A percentile compares a stretch with the other conserved stretches of the same genome.
phyloP scores from a whole-genome alignment of 1,140 invertebrate genomes.

The fruit fly (Drosophila melanogaster) region DNA sequence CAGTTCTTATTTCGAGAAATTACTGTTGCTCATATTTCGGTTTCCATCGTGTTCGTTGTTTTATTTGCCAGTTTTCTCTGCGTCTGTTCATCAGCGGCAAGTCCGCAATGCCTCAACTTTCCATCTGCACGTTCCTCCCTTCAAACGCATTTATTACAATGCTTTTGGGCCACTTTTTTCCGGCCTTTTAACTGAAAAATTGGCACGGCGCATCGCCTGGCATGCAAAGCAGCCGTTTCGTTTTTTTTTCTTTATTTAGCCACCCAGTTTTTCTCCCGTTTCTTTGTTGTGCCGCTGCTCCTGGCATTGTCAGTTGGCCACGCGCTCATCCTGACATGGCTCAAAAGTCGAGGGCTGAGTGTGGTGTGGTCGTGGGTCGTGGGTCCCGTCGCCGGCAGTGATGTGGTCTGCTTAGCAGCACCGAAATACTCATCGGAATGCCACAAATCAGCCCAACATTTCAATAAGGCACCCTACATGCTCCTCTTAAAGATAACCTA shows the following conservation, averaged over 20 bases:
- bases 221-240: slow-evolving; percentile 77
- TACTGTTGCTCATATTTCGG: slow-evolving; percentile 4
- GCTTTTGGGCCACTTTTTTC: slow-evolving; percentile 65
- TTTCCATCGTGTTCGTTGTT: slow-evolving; percentile 39
- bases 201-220: slow-evolving; percentile 72
- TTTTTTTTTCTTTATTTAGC: slow-evolving; percentile 28
- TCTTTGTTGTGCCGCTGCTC: slow-evolving; percentile 36
- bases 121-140: slow-evolving; percentile 8
- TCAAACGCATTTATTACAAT: slow-evolving; percentile 81
- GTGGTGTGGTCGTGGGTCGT: slow-evolving; percentile 14
- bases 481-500: too few relatives aligned
- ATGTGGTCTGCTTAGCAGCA: slow-evolving; percentile 58
- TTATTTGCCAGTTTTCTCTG: slow-evolving; percentile 58
- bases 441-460: slow-evolving; percentile 61
- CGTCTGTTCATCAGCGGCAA: slow-evolving; percentile 64
- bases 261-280: not conserved
- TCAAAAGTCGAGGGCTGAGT: slow-evolving; percentile 35
- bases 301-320: slow-evolving; percentile 80
- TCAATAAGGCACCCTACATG: not conserved
- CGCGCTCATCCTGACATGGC: slow-evolving; percentile 65
- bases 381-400: slow-evolving; percentile 24
- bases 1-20: not conserved
- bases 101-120: slow-evolving; percentile 6
- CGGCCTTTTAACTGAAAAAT: slow-evolving; percentile 80
- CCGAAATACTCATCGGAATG: slow-evolving; percentile 29